Evolutionary conservation across 37 sponge, comb jelly and placozoan species (phyloP).

Genomic region (Bolinopsis microptera): DNA sequence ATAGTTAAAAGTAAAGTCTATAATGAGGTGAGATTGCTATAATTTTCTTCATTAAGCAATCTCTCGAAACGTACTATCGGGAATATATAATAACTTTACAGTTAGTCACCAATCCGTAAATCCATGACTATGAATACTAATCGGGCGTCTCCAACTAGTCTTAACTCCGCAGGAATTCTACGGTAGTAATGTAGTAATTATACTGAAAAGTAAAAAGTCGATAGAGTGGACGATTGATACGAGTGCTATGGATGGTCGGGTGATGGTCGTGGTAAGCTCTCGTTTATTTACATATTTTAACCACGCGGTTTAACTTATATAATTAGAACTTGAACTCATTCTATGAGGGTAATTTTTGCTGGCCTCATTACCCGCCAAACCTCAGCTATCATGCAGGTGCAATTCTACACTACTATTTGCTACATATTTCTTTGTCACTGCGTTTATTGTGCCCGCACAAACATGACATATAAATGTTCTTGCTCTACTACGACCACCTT

Average conservation of each 20-base stretch:
- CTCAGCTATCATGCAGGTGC: not conserved
- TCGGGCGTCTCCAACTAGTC: no score
- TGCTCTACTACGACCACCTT: not conserved
- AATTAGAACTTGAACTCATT: not conserved
- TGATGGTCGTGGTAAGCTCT: conserved; percentile 13
- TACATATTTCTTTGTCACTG: not conserved
- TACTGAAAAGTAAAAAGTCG: not conserved
- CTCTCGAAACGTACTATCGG: no score
- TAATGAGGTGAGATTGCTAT: not conserved
- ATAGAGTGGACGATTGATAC: conserved; percentile 41
- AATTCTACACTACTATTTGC: not conserved
- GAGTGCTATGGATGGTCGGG: conserved; percentile 36
- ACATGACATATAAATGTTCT: not conserved
- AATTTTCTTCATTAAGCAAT: not conserved
- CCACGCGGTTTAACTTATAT: no score
- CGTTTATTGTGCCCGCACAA: not conserved
- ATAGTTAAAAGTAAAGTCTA: conserved; percentile 16
- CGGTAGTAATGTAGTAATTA: not conserved
- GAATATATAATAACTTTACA: no score
- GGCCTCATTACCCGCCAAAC: not conserved
- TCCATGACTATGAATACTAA: not conserved
- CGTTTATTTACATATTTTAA: no score
- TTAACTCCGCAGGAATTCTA: not conserved
- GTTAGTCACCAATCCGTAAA: not conserved
- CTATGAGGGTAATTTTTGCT: not conserved